Conservation (phyloP, 2,113 vertebrate genomes). For the Sapajus apella region DNA sequence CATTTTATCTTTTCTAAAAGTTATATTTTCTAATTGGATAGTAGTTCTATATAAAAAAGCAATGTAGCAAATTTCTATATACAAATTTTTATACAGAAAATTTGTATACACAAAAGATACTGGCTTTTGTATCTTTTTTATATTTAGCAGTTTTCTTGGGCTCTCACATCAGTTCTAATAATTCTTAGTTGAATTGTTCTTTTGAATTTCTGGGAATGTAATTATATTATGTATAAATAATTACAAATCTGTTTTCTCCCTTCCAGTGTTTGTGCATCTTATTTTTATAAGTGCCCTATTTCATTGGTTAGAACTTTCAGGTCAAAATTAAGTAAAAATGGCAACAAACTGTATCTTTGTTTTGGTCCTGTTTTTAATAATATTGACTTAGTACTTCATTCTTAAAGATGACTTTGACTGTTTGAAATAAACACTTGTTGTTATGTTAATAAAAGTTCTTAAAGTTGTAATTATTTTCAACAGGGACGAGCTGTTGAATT, state of each 20-base stretch:
- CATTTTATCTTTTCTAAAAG: neutral
- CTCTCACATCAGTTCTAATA: neutral
- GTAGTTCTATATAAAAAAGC: neutral
- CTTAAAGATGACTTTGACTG: neutral
- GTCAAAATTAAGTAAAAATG: constrained; percentile 45
- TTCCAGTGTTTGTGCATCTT: constrained; percentile 1
- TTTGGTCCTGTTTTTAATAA: constrained; percentile 8
- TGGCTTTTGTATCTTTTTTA: constrained; percentile 20
- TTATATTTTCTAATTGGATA: neutral
- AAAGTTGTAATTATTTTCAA: constrained; percentile 15
- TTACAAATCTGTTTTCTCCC: neutral
- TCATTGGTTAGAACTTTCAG: neutral
- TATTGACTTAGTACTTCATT: constrained; percentile 2
- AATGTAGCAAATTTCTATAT: neutral
- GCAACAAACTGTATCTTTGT: neutral
- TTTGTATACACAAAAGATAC: neutral
- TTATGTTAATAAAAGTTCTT: constrained; percentile 16
- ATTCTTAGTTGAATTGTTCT: constrained; percentile 31
- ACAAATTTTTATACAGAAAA: neutral
- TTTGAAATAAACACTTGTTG: neutral
- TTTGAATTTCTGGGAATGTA: constrained; percentile 8
- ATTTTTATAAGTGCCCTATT: constrained; percentile 16
- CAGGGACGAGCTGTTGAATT: neutral
- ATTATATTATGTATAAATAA: constrained; percentile 5
- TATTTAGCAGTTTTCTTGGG: constrained; percentile 14